Evolutionary conservation across 1,140 invertebrate genomes (phyloP), one percentile per base, ranked within the genome.

Genomic region (Meteorus sp.): DNA sequence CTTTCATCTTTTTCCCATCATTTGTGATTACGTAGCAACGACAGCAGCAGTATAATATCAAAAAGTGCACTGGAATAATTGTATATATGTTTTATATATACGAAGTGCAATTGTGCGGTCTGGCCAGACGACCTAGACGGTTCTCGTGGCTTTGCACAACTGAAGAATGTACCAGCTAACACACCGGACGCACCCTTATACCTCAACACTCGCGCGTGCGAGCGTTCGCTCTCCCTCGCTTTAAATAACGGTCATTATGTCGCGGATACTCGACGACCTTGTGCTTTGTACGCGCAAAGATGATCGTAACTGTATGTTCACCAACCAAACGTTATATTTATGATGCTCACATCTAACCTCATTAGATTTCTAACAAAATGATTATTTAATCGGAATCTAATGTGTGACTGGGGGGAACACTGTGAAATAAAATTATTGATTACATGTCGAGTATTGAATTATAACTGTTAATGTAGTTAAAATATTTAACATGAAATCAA

Each of bases 171-270:
- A 43, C 11, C 19, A 23, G 13, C 31, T 17, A n/a, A 19, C 31
- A 27, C 45, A 4, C 27, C 27, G 7, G 25, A 37, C 35, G 31
- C 22, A 50, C 35, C 29, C 47, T 35, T 19, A 19, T 55, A 50
- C 56, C 31, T 27, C 8, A 17, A 27, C 29, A 56, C n/a, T n/a
- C n/a, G 35, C 29, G 23, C 25, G 7, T 33, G 31, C 20, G 45
- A 35, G 25, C n/a, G n/a, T n/a, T n/a, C n/a, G n/a, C 56, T 57
- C 31, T 8, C 45, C 29, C n/a, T 50, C 35, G 45, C 35, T 57
- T 57, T 57, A 57, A 57, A 57, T 57, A 57, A 50, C 45, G 45
- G 56, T 50, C 45, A 57, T 57, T 57, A 57, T 57, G 56, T 57
- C 45, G 56, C 22, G 56, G 56, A 57, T 57, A 50, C 56, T 57